These are phyloP conservation scores for Heliocidaris tuberculata DNA, from an alignment of 35 echinoderm and acorn worm genomes.

Conservation along the genomic window DNA sequence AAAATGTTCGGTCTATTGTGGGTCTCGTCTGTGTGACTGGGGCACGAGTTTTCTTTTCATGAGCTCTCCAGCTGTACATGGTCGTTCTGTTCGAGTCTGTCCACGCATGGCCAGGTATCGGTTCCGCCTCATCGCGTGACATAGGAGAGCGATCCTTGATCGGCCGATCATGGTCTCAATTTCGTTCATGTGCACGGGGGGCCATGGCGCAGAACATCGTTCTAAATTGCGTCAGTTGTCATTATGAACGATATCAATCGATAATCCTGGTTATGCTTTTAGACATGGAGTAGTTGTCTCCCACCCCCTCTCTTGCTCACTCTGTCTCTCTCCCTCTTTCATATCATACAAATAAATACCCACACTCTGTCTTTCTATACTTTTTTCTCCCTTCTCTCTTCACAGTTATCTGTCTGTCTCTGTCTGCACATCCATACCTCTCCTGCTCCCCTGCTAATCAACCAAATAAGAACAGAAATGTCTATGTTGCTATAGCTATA, in stretches of 20 bases:
- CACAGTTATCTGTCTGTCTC: too few species aligned
- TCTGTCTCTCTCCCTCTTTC: too few species aligned
- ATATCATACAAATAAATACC: too few species aligned
- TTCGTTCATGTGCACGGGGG: neutral
- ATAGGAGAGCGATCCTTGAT: neutral
- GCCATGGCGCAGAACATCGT: neutral
- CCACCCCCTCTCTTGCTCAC: too few species aligned
- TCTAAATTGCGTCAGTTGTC: constrained; percentile 3
- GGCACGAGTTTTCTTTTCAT: neutral
- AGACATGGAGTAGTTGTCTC: neutral
- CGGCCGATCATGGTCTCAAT: neutral
- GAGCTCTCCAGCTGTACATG: neutral
- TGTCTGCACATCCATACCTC: too few species aligned
- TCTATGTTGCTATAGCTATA: neutral
- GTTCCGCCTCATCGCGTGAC: neutral
- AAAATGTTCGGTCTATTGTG: too few species aligned
- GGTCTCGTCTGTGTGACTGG: too few species aligned
- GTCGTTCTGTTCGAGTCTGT: neutral
- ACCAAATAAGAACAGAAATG: neutral
- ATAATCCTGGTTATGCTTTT: constrained; percentile 22
- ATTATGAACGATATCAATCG: constrained; percentile 8
- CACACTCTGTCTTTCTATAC: neutral
- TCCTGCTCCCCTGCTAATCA: too few species aligned
- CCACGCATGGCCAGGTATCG: neutral
- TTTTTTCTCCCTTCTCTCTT: neutral